Evolutionary conservation across 2,888 invertebrate species (phyloP).

Genomic region (Drosophila affinis): DNA sequence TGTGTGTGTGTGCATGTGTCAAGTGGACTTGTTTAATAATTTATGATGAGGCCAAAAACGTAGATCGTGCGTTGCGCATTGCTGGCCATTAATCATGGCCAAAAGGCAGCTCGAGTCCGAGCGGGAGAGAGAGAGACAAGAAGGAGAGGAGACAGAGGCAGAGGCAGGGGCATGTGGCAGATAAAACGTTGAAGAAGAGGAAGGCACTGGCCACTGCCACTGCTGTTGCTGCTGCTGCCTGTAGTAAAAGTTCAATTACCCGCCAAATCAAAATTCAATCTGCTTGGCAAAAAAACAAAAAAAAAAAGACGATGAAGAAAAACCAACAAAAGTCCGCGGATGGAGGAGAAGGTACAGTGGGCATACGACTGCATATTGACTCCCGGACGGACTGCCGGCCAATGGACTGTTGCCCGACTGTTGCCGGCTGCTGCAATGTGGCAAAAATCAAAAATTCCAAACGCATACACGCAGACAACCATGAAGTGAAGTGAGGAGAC

Average conservation of each 20-base stretch:
- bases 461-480: slow-evolving; percentile 76
- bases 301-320: slow-evolving; percentile 48
- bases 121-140: neutral
- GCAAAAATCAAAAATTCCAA: slow-evolving; percentile 81
- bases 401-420: neutral
- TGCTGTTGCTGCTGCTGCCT: slow-evolving; percentile 18
- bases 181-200: slow-evolving; percentile 19
- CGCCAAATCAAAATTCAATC: slow-evolving; percentile 81
- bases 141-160: neutral
- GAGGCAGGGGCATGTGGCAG: neutral
- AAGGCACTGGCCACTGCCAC: slow-evolving; percentile 32
- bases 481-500: slow-evolving; percentile 53
- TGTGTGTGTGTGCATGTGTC: slow-evolving; percentile 65
- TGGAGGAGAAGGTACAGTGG: neutral
- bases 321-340: slow-evolving; percentile 48
- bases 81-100: slow-evolving; percentile 77
- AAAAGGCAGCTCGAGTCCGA: slow-evolving; percentile 21
- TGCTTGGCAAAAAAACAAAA: slow-evolving; percentile 64
- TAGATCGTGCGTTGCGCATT: slow-evolving; percentile 78
- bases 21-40: slow-evolving; percentile 78
- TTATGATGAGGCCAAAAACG: slow-evolving; percentile 79
- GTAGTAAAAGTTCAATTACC: slow-evolving; percentile 81
- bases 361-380: slow-evolving; percentile 63
- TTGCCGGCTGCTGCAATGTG: slow-evolving; percentile 69
- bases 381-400: slow-evolving; percentile 12